A percentile compares a stretch with the other conserved stretches of the same genome.
phyloP scores from a whole-genome alignment of 2,888 invertebrate species.

The Biston stratarius region DNA sequence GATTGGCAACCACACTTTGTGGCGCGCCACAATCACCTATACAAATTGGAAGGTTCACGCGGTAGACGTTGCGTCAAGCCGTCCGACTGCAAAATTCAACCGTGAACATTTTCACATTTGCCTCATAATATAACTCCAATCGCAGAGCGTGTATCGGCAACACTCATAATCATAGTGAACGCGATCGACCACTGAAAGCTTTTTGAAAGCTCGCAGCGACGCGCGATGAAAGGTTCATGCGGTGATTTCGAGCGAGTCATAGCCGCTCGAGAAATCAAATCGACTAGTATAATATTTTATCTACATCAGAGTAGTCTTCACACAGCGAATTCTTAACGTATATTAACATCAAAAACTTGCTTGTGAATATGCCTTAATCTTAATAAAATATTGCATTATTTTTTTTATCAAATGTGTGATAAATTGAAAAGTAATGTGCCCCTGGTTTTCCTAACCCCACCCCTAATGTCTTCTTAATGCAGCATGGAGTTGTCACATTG shows the following conservation, averaged over 20 bases:
- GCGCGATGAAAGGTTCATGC: constrained; percentile 78
- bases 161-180: constrained; percentile 73
- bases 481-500: constrained; percentile 81
- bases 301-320: constrained; percentile 30
- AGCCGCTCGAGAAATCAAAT: constrained; percentile 61
- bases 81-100: constrained; percentile 48
- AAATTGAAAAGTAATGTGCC: constrained; percentile 79
- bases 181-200: constrained; percentile 81
- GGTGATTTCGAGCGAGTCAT: constrained; percentile 72
- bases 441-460: constrained; percentile 64
- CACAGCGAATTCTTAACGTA: constrained; percentile 2
- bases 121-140: constrained; percentile 58
- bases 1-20: constrained; percentile 75
- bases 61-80: constrained; percentile 53
- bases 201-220: constrained; percentile 81
- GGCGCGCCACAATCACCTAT: constrained; percentile 66
- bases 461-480: constrained; percentile 84
- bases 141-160: constrained; percentile 67
- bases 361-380: constrained; percentile 22
- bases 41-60: constrained; percentile 63
- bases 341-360: background rate
- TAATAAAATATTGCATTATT: constrained; percentile 45
- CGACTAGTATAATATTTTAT: constrained; percentile 46
- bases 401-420: constrained; percentile 70
- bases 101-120: constrained; percentile 52